A percentile compares a stretch with the other conserved stretches of the same genome.
These are phyloP conservation scores for Chionis minor DNA, from an alignment of 2,113 vertebrate species.

Conservation along the genomic window DNA sequence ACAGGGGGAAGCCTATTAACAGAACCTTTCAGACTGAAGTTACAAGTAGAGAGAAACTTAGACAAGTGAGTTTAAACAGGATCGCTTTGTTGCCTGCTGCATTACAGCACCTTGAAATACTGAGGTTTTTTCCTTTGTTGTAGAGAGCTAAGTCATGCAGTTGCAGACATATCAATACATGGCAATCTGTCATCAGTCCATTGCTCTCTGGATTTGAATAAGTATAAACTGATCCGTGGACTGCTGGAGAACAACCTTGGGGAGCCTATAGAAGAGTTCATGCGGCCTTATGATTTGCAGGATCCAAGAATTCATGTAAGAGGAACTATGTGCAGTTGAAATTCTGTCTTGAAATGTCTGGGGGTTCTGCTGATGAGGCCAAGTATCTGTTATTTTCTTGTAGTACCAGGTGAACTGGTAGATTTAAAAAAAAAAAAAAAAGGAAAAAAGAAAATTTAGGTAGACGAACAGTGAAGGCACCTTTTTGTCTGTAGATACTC, in stretches of 20 bases:
- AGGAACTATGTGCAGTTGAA: background rate
- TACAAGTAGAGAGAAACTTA: constrained; percentile 94
- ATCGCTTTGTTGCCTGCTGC: background rate
- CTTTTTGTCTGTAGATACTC: background rate
- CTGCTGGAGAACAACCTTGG: constrained; percentile 94
- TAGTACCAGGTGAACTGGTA: background rate
- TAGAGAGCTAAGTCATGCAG: constrained; percentile 91
- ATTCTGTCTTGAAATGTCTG: background rate
- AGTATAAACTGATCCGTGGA: constrained; percentile 91
- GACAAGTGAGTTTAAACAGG: constrained; percentile 85
- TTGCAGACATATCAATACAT: constrained; percentile 90
- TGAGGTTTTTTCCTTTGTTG: background rate
- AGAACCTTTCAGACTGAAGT: constrained; percentile 87
- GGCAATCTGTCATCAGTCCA: constrained; percentile 92
- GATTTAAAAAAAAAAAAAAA: background rate
- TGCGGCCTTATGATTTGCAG: constrained; percentile 93
- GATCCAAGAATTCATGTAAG: constrained; percentile 94
- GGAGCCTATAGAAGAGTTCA: constrained; percentile 93
- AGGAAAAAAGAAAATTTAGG: background rate
- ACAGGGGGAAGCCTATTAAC: constrained; percentile 87
- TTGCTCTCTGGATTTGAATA: constrained; percentile 88
- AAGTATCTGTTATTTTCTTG: background rate
- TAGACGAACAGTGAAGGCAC: background rate
- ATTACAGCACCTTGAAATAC: background rate
- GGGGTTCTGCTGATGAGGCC: background rate